phyloP scores from a whole-genome alignment of 2,113 vertebrate species.

The Thinocorus orbignyianus region DNA sequence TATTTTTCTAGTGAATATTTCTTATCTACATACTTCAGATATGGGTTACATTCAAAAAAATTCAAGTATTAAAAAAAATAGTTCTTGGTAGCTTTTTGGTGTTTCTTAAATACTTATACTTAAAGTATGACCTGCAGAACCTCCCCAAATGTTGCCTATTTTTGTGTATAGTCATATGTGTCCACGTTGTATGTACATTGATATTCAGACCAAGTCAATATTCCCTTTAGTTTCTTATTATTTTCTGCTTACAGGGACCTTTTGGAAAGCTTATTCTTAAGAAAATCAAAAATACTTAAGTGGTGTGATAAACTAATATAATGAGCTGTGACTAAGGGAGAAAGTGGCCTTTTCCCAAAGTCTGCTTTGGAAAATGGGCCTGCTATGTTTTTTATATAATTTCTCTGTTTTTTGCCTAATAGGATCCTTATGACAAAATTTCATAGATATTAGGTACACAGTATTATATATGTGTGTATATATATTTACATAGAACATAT shows the following conservation, averaged over 20 bases:
- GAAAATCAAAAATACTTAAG: neutral
- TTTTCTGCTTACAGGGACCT: neutral
- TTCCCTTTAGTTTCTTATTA: neutral
- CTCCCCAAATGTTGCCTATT: neutral
- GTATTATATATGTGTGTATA: neutral
- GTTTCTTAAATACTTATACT: neutral
- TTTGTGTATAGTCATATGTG: neutral
- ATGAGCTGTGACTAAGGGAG: neutral
- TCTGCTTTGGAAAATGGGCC: too few relatives aligned
- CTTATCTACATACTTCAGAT: neutral
- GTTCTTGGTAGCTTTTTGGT: neutral
- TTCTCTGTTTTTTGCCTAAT: neutral
- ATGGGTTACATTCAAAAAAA: neutral
- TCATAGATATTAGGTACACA: neutral
- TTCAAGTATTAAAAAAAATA: neutral
- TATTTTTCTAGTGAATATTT: neutral
- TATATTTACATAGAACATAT: neutral
- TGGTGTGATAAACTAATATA: neutral
- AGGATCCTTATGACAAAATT: neutral
- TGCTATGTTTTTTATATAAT: neutral
- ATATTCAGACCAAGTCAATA: neutral
- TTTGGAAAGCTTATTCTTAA: neutral
- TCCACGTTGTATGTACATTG: neutral
- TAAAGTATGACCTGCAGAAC: neutral
- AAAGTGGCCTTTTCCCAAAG: neutral